Conservation (phyloP, 2,797 vertebrate species). For the Xiphorhynchus erythropygius region DNA sequence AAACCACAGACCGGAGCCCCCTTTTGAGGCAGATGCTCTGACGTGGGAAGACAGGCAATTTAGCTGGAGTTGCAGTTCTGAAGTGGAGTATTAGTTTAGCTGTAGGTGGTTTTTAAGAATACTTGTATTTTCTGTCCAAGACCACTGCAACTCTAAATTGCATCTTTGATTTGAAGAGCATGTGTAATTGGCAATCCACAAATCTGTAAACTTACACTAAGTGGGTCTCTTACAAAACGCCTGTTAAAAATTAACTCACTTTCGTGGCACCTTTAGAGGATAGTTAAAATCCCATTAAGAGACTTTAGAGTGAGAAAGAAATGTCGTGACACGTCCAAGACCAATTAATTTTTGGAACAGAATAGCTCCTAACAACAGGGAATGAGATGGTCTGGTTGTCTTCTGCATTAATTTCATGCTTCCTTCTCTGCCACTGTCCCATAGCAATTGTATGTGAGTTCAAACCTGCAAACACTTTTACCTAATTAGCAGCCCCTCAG, state of each 20-base stretch:
- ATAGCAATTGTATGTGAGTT: neutral
- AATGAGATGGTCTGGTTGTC: neutral
- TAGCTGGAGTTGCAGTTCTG: neutral
- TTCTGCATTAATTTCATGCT: neutral
- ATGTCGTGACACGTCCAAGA: neutral
- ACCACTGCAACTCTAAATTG: neutral
- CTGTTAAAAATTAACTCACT: conserved; percentile 29
- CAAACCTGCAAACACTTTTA: conserved; percentile 37
- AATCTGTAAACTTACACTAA: neutral
- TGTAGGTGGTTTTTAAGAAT: neutral
- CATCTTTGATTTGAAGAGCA: neutral
- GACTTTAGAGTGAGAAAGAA: neutral
- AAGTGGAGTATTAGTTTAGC: neutral
- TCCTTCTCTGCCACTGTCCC: neutral
- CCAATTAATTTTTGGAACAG: neutral
- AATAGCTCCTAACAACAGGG: neutral
- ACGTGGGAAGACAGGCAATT: neutral
- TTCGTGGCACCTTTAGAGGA: neutral
- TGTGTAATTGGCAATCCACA: neutral
- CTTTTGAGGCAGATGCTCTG: neutral
- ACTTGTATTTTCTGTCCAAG: neutral
- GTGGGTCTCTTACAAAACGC: neutral
- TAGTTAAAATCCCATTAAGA: conserved; percentile 34
- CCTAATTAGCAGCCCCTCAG: conserved; percentile 1
- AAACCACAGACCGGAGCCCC: neutral